These are phyloP conservation scores for Chrysodeixis includens DNA, from an alignment of 2,888 invertebrate species.

Conservation along the genomic window DNA sequence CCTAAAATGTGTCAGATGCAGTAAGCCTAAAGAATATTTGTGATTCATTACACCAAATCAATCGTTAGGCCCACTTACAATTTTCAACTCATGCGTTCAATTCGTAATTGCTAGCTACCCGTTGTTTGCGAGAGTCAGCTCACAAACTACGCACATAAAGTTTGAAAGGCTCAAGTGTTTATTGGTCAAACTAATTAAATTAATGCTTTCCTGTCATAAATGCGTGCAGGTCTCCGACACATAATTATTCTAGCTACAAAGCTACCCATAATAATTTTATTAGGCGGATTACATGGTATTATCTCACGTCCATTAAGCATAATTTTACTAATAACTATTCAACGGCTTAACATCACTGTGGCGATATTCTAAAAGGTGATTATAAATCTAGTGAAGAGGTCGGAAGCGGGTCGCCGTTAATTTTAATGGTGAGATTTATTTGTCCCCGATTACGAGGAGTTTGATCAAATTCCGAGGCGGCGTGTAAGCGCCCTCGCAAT, in stretches of 20 bases:
- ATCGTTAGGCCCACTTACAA: slow-evolving; percentile 36
- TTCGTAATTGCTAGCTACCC: slow-evolving; percentile 37
- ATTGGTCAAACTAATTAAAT: slow-evolving; percentile 32
- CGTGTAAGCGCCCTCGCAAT: slow-evolving; percentile 69
- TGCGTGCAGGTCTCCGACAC: slow-evolving; percentile 45
- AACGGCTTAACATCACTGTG: slow-evolving; percentile 70
- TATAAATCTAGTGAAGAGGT: slow-evolving; percentile 84
- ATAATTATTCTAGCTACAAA: slow-evolving; percentile 52
- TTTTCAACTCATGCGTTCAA: slow-evolving; percentile 20
- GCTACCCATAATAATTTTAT: slow-evolving; percentile 63
- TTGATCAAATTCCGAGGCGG: slow-evolving; percentile 80
- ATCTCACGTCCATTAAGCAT: slow-evolving; percentile 66
- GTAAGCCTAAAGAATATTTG: slow-evolving; percentile 57
- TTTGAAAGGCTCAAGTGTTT: slow-evolving; percentile 23
- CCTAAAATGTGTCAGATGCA: slow-evolving; percentile 75
- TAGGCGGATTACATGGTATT: slow-evolving; percentile 68
- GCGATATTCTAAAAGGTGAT: slow-evolving; percentile 78
- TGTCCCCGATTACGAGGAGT: slow-evolving; percentile 80
- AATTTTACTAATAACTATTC: slow-evolving; percentile 74
- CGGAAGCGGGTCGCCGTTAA: slow-evolving; percentile 80
- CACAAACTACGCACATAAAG: slow-evolving; percentile 13
- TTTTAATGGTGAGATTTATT: slow-evolving; percentile 86
- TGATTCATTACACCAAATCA: slow-evolving; percentile 49
- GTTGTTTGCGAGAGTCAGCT: slow-evolving; percentile 17
- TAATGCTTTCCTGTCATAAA: slow-evolving; percentile 46